phyloP scores from a whole-genome alignment of 2,113 vertebrate species.

The Chauna torquata region DNA sequence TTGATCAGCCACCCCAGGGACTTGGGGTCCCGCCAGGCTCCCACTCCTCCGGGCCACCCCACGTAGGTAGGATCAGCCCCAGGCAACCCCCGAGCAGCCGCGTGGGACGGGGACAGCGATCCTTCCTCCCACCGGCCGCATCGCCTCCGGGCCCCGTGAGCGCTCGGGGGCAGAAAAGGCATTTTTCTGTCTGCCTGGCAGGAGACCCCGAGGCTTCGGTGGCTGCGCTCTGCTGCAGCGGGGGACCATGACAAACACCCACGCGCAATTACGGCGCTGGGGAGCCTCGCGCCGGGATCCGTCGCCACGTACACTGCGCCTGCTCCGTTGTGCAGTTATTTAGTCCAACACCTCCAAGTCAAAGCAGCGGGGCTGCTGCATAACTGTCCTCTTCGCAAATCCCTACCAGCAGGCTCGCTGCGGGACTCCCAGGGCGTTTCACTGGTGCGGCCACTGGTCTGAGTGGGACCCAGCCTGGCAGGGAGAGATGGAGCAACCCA shows the following conservation, averaged over 20 bases:
- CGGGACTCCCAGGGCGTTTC: neutral
- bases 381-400: neutral
- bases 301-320: neutral
- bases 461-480: neutral
- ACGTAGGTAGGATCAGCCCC: neutral
- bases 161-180: accelerated
- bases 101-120: accelerated
- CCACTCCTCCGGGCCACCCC: neutral
- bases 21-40: neutral
- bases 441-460: neutral
- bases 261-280: accelerated
- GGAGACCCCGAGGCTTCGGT: neutral
- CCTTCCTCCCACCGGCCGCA: neutral
- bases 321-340: accelerated
- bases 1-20: neutral
- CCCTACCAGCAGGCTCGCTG: neutral
- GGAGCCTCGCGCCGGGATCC: accelerated
- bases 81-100: neutral
- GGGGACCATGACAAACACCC: neutral
- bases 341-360: neutral
- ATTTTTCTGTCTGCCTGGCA: neutral
- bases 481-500: neutral
- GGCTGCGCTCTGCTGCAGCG: neutral
- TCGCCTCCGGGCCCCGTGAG: accelerated
- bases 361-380: neutral